phyloP scores from a whole-genome alignment of 2,113 vertebrate species.

The Aix galericulata region DNA sequence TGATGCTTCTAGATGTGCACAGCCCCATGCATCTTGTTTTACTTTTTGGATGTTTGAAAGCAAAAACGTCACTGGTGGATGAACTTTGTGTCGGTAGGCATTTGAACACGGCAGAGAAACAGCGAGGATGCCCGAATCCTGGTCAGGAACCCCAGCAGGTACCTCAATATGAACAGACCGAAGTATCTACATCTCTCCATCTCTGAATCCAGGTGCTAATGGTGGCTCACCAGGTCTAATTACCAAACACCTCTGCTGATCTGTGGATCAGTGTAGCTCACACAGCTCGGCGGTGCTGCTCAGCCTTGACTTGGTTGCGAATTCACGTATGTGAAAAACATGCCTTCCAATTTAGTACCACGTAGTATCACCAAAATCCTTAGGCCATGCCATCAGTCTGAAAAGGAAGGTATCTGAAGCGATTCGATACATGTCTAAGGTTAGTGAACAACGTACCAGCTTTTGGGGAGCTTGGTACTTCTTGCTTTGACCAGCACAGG shows the following conservation, averaged over 20 bases:
- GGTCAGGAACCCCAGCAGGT: neutral
- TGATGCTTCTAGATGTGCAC: conserved; percentile 25
- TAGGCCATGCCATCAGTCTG: neutral
- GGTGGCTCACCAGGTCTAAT: neutral
- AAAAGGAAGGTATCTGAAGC: neutral
- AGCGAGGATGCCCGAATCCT: neutral
- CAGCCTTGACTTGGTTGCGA: neutral
- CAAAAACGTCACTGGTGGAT: neutral
- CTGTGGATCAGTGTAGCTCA: neutral
- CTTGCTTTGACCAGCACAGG: neutral
- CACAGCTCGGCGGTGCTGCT: neutral
- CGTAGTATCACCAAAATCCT: neutral
- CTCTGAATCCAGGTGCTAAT: neutral
- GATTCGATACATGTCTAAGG: rapidly evolving
- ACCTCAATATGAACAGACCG: neutral
- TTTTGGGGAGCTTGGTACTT: neutral
- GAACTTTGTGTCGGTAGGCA: neutral
- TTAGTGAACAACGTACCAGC: neutral
- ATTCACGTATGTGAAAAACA: neutral
- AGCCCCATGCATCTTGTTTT: conserved; percentile 4
- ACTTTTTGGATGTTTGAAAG: neutral
- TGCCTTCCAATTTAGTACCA: neutral
- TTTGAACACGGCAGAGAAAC: neutral
- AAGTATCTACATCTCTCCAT: neutral
- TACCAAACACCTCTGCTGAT: neutral